phyloP scores from a whole-genome alignment of 2,888 invertebrate species.

The Pyrgus malvae region DNA sequence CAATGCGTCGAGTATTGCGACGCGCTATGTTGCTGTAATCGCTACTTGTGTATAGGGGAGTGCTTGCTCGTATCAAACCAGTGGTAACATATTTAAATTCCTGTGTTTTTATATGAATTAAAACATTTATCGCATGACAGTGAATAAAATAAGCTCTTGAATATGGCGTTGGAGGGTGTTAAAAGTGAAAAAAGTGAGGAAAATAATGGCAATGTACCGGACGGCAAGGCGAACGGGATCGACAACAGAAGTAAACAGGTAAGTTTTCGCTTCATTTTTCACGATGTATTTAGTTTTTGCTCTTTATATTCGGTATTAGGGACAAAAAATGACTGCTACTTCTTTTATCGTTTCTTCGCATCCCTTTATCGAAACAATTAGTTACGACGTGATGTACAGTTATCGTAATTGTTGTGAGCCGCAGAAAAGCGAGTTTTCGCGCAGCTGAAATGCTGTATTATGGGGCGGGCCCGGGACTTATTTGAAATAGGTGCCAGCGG shows the following conservation, averaged over 20 bases:
- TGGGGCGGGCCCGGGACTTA: constrained; percentile 47
- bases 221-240: constrained; percentile 80
- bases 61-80: constrained; percentile 68
- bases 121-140: constrained; percentile 69
- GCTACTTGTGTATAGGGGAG: constrained; percentile 68
- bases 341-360: not conserved
- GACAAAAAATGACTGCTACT: not conserved
- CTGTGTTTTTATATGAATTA: constrained; percentile 57
- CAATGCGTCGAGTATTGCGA: constrained; percentile 65
- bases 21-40: constrained; percentile 43
- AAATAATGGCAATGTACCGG: constrained; percentile 76
- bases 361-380: not conserved
- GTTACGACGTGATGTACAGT: not conserved
- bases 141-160: constrained; percentile 69
- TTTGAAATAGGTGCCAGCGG: constrained; percentile 58
- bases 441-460: constrained; percentile 50
- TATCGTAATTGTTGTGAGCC: constrained; percentile 11
- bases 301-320: constrained; percentile 6
- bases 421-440: constrained; percentile 56
- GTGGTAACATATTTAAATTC: constrained; percentile 58
- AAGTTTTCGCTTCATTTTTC: constrained; percentile 50
- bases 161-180: constrained; percentile 80
- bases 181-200: constrained; percentile 80
- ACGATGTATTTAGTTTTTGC: constrained; percentile 37
- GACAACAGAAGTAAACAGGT: constrained; percentile 83